A percentile compares a stretch with the other conserved stretches of the same genome.
Evolutionary conservation across 2,797 vertebrate genomes (phyloP).

Genomic region (Bradypus variegatus): DNA sequence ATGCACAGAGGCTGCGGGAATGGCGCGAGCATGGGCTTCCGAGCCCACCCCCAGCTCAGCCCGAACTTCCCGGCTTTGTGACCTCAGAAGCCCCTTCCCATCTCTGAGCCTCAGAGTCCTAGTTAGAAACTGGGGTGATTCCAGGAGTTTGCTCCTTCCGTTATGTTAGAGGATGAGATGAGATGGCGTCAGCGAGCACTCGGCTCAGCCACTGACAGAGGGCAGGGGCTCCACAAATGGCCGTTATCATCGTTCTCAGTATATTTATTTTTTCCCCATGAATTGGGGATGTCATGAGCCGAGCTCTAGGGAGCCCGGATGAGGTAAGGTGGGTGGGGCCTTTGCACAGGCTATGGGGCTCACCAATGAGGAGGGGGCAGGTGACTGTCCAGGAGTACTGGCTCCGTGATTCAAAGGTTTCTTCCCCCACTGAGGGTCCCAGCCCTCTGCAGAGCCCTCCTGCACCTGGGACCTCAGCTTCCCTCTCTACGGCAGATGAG

Average conservation of each 20-base stretch:
- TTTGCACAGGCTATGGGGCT: neutral
- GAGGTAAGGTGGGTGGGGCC: neutral
- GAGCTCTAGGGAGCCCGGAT: neutral
- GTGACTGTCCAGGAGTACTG: neutral
- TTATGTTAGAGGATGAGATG: neutral
- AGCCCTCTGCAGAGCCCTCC: neutral
- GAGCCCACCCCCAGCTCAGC: neutral
- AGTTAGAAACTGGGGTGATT: neutral
- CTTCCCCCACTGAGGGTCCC: neutral
- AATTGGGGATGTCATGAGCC: neutral
- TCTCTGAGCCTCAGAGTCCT: neutral
- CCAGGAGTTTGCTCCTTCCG: neutral
- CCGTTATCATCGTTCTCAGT: neutral
- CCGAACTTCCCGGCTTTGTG: neutral
- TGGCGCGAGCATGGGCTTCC: neutral
- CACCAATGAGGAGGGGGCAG: rapidly evolving
- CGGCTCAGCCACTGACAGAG: neutral
- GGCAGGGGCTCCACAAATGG: rapidly evolving
- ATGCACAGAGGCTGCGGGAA: neutral
- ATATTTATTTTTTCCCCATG: neutral
- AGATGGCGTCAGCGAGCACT: neutral
- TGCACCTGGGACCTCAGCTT: neutral
- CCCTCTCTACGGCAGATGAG: neutral
- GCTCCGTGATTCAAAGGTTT: neutral
- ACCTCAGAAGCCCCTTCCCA: neutral